Evolutionary conservation across 2,797 vertebrate genomes (phyloP), one percentile per base, ranked within the genome.

Genomic region (Smutsia gigantea): DNA sequence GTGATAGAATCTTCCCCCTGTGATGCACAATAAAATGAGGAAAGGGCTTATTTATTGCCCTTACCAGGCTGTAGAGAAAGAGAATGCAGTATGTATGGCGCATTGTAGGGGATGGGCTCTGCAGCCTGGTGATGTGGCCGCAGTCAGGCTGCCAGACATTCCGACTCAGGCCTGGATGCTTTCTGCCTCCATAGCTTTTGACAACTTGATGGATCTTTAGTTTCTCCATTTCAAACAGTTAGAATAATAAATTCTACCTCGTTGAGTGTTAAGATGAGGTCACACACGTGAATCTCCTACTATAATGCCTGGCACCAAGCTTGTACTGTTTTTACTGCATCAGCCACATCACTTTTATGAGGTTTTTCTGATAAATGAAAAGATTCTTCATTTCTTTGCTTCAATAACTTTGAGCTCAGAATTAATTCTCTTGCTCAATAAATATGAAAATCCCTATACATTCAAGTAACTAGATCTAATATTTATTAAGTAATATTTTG

Each of bases 1-100:
- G 94, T 90, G 95, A 87, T 87, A 64, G 66, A 87, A 75, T 34
- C 89, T 93, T 85, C 96, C 86, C 82, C 91, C 11, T 8, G 83
- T 34, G 83, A 74, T 39, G 12, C 51, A 13, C 57, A 87, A 27
- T 95, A 53, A 89, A 89, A 74, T 27, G 12, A 82, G 78, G 77
- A 78, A 93, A 93, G 39, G 29, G 46, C 39, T 64, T 85, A 53
- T 63, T 79, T 78, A 68, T 27, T 53, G 71, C 39, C 71, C 61
- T 89, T 55, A 12, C 37, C 6, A 15, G 69, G 11, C 64, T 49
- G 17, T 15, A 19, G 15, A n/a, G 37, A 39, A 13, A 37, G 34
- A 39, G 12, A 34, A 69, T 6, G 51, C 2, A 7, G 0, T 27
- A 13, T 57, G 46, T 59, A 8, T 19, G 7, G 46, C 39, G 9